These are phyloP conservation scores for Zootoca vivipara DNA, from an alignment of 2,113 vertebrate genomes.

Conservation along the genomic window DNA sequence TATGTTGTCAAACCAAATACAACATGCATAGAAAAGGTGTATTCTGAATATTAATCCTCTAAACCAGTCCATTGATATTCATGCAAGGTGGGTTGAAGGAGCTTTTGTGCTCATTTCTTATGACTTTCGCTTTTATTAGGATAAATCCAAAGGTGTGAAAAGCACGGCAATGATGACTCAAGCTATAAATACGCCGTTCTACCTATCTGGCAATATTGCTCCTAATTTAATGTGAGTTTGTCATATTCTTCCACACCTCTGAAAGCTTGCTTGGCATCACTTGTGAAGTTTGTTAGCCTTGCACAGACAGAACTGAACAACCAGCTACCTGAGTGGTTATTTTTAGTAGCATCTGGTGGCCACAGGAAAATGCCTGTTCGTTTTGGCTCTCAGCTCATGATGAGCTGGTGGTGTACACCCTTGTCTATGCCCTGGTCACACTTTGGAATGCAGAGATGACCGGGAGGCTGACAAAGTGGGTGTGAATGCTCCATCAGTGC, in stretches of 20 bases:
- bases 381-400: background rate
- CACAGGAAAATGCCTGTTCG: background rate
- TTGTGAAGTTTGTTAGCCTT: background rate
- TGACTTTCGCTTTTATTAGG: slow-evolving; percentile 62
- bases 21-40: slow-evolving; percentile 49
- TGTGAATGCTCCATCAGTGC: no score
- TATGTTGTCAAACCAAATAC: slow-evolving; percentile 50
- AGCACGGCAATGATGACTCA: background rate
- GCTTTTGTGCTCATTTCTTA: slow-evolving; percentile 53
- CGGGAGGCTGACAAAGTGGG: no score
- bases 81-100: background rate
- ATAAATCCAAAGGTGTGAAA: slow-evolving; percentile 52
- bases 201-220: background rate
- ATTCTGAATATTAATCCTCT: slow-evolving; percentile 17
- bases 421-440: background rate
- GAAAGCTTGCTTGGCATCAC: background rate
- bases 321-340: background rate
- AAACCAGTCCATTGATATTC: slow-evolving; percentile 32
- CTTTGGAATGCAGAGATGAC: background rate
- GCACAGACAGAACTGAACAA: background rate
- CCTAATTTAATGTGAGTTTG: fast-evolving
- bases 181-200: slow-evolving; percentile 43
- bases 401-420: background rate
- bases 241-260: background rate
- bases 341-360: no score